Percentiles rank a stretch among this genome's conserved stretches.
phyloP scores from a whole-genome alignment of 2,888 invertebrate species.

The Ariolimax columbianus region DNA sequence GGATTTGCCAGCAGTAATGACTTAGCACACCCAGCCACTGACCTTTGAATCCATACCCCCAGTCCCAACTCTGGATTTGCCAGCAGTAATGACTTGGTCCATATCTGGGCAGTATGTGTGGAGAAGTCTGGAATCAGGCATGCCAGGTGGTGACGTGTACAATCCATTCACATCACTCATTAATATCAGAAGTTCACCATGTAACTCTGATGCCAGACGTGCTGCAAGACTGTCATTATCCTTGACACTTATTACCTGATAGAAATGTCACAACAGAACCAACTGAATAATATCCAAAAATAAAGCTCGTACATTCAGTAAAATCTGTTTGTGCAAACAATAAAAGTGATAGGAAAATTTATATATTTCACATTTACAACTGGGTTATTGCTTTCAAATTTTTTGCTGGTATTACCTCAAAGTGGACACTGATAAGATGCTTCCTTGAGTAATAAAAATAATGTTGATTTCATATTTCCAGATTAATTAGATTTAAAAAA shows the following conservation, averaged over 20 bases:
- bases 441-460: too few species aligned
- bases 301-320: neutral
- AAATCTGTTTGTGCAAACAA: neutral
- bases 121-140: constrained; percentile 93
- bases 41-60: constrained; percentile 99
- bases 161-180: constrained; percentile 99
- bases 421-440: too few species aligned
- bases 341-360: too few species aligned
- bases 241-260: constrained; percentile 91
- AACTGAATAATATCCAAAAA: neutral
- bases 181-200: constrained; percentile 94
- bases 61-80: constrained; percentile 93
- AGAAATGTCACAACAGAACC: neutral
- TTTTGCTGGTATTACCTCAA: too few species aligned
- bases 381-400: too few species aligned
- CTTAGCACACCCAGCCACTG: neutral
- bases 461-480: too few species aligned
- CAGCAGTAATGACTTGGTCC: constrained; percentile 88
- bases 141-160: constrained; percentile 96
- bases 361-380: too few species aligned
- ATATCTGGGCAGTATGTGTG: constrained; percentile 88
- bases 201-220: constrained; percentile 93
- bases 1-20: constrained; percentile 89
- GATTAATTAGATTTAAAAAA: too few species aligned
- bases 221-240: constrained; percentile 99